Evolutionary conservation across 2,113 vertebrate species (phyloP).

Genomic region (Oryzias melastigma): DNA sequence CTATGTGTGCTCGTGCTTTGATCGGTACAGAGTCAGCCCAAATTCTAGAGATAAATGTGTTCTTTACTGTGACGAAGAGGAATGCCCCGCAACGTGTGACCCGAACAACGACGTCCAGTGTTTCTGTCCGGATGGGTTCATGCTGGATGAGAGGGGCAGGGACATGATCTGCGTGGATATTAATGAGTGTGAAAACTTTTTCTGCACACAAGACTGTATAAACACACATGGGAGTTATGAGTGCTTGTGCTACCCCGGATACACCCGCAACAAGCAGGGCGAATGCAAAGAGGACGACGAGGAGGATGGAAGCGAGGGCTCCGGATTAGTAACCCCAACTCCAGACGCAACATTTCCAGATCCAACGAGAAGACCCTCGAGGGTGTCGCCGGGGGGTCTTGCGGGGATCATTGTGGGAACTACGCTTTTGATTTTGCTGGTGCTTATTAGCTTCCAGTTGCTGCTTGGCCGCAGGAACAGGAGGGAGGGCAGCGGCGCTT

Average conservation of each 20-base stretch:
- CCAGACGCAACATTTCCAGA: neutral
- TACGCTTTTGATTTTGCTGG: constrained; percentile 40
- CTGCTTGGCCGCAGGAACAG: constrained; percentile 28
- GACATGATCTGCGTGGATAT: constrained; percentile 50
- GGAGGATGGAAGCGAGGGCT: neutral
- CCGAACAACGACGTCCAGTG: constrained; percentile 56
- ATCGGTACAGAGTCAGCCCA: constrained; percentile 14
- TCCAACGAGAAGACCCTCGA: constrained; percentile 4
- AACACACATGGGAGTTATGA: constrained; percentile 65
- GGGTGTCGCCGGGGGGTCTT: constrained; percentile 44
- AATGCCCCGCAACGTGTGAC: constrained; percentile 69
- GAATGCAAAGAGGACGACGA: constrained; percentile 26
- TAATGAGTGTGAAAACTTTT: constrained; percentile 26
- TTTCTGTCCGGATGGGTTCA: constrained; percentile 57
- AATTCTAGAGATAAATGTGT: constrained; percentile 31
- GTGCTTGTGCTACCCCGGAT: constrained; percentile 60
- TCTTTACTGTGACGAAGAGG: constrained; percentile 38
- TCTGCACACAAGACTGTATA: constrained; percentile 45
- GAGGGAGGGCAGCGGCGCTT: constrained; percentile 1
- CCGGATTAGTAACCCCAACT: neutral
- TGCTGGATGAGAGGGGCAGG: constrained; percentile 10
- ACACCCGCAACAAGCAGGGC: neutral
- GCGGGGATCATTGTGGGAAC: constrained; percentile 64
- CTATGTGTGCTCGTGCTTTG: constrained; percentile 63
- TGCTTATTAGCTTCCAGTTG: constrained; percentile 50